phyloP scores from a whole-genome alignment of 2,113 vertebrate species.

The Myiagra hebetior region DNA sequence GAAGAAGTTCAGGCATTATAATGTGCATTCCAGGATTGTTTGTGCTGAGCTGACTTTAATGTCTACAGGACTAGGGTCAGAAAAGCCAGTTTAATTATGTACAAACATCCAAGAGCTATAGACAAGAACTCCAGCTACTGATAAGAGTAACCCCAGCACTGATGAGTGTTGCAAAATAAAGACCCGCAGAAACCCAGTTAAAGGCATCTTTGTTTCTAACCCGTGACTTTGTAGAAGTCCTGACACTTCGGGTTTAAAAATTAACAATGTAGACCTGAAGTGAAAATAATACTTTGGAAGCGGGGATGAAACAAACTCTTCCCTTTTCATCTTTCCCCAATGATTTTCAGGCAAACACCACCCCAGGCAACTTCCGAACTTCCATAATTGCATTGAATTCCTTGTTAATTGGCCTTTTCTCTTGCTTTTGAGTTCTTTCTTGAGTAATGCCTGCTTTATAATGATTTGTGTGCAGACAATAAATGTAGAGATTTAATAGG shows the following conservation, averaged over 20 bases:
- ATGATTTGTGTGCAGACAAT: slow-evolving; percentile 15
- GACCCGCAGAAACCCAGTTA: neutral
- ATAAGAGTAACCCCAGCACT: neutral
- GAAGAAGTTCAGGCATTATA: neutral
- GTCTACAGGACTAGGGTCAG: neutral
- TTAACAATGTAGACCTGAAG: neutral
- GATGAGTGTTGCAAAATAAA: neutral
- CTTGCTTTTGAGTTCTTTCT: neutral
- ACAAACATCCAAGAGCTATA: neutral
- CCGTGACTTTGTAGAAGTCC: neutral
- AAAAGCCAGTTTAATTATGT: neutral
- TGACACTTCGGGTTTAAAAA: neutral
- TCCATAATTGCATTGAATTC: slow-evolving; percentile 37
- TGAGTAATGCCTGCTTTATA: neutral
- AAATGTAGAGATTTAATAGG: slow-evolving; percentile 12
- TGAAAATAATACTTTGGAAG: slow-evolving; percentile 17
- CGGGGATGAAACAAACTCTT: neutral
- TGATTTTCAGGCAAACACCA: slow-evolving; percentile 7
- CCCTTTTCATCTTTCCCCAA: slow-evolving; percentile 15
- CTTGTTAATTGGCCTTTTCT: slow-evolving; percentile 48
- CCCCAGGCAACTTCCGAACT: slow-evolving; percentile 15
- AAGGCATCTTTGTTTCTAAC: neutral
- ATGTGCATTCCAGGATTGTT: neutral
- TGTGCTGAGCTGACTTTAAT: neutral
- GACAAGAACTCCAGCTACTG: neutral